Evolutionary conservation across 2,797 vertebrate genomes (phyloP).

Genomic region (Pagetopsis macropterus): DNA sequence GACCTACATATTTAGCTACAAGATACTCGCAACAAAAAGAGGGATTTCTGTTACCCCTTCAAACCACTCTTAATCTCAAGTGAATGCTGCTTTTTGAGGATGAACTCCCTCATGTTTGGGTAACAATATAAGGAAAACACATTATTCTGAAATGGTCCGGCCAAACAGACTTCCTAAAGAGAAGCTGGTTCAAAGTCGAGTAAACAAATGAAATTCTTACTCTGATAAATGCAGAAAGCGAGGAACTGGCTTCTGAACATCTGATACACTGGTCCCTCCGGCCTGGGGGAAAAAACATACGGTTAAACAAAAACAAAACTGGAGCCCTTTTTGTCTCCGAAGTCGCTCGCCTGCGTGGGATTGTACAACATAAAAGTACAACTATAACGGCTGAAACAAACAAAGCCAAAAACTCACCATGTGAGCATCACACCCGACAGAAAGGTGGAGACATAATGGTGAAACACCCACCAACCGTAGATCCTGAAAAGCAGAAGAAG

Average conservation of each 20-base stretch:
- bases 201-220: slow-evolving; percentile 79
- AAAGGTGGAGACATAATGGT: slow-evolving; percentile 97
- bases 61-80: not conserved
- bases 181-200: not conserved
- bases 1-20: not conserved
- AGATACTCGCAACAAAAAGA: not conserved
- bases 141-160: not conserved
- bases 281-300: slow-evolving; percentile 81
- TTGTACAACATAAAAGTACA: not conserved
- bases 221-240: slow-evolving; percentile 98
- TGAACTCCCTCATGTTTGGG: not conserved
- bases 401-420: slow-evolving; percentile 86
- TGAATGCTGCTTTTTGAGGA: not conserved
- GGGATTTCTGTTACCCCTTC: not conserved
- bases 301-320: not conserved
- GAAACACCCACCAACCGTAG: slow-evolving; percentile 99
- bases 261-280: slow-evolving; percentile 95
- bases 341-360: not conserved
- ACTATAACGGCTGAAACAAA: not conserved
- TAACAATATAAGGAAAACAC: not conserved
- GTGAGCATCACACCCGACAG: slow-evolving; percentile 98
- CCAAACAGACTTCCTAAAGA: too few relatives aligned
- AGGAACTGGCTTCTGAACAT: slow-evolving; percentile 97
- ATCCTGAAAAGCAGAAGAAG: slow-evolving; percentile 80
- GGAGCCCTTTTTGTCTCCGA: not conserved